Base-by-base conservation (phyloP, 2,888 invertebrate genomes). In the Synanthedon vespiformis region DNA sequence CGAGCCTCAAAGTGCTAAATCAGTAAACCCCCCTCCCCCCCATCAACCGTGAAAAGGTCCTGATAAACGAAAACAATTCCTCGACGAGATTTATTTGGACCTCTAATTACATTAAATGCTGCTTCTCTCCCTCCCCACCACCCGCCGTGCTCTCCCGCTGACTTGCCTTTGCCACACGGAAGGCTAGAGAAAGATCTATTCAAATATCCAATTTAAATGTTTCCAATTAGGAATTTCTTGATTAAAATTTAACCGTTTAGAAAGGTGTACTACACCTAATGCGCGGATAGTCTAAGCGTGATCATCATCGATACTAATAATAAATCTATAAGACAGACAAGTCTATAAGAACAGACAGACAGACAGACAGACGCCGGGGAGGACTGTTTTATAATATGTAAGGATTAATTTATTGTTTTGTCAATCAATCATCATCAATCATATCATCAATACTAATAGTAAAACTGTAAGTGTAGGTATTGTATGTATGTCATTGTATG, bases 1-100 rank as follows among this genome's bases (percentile, higher is more conserved):
- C 56, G 10, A 40, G 34, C 50, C 13, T 18, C 44, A n/a, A 44
- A 44, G 44, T 44, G 48, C 48, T 48, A 48, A 48, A 48, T 48
- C 48, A 48, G 48, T 18, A 44, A n/a, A 5, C 44, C 44, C 44
- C 44, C 13, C 44, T 8, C 13, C 44, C n/a, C 44, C 12, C 48
- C 48, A 16, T 12, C 13, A 44, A 10, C 48, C 62, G 67, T 64
- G 65, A 66, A 74, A 69, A 72, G 71, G 69, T 66, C 60, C 68
- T 67, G 74, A 77, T 74, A 75, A 75, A 75, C 70, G 72, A 67
- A 72, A 75, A 77, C 77, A 77, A 74, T 74, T 61, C 73, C 63
- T 62, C 59, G 53, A 54, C 54, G 60, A 62, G 72, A 75, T 77
- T 76, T 77, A 76, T 75, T 71, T 67, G 67, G 62, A 61, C 64